phyloP scores from a whole-genome alignment of 2,888 invertebrate genomes.

The Hemicrepidius hirtus region DNA sequence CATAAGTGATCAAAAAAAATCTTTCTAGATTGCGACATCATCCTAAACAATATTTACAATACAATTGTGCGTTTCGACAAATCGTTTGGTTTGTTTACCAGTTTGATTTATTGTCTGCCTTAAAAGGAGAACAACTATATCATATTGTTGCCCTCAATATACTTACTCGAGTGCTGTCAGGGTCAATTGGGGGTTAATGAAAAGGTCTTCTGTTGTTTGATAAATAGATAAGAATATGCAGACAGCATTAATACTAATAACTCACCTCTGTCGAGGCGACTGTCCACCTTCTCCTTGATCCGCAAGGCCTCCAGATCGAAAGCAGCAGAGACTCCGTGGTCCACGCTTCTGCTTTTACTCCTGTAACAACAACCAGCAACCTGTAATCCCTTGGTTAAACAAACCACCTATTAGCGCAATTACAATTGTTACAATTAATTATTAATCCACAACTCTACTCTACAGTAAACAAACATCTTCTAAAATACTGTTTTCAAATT shows the following conservation, averaged over 20 bases:
- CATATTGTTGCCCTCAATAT: constrained; percentile 19
- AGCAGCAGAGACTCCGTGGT: constrained; percentile 90
- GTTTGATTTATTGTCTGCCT: background rate
- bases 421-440: background rate
- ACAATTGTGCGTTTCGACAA: background rate
- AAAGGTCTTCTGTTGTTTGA: constrained; percentile 32
- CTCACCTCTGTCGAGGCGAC: constrained; percentile 82
- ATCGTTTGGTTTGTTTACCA: background rate
- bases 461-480: constrained; percentile 1
- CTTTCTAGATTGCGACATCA: too few relatives aligned
- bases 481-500: background rate
- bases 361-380: constrained; percentile 74
- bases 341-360: constrained; percentile 94
- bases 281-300: constrained; percentile 89
- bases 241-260: constrained; percentile 12
- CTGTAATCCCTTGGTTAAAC: constrained; percentile 41
- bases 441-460: background rate
- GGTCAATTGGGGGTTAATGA: constrained; percentile 20
- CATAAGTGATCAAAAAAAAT: too few relatives aligned
- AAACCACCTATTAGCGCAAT: background rate
- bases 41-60: background rate
- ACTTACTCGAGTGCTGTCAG: constrained; percentile 12
- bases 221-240: constrained; percentile 28
- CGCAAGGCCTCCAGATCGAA: constrained; percentile 90
- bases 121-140: constrained; percentile 3